A percentile compares a stretch with the other conserved stretches of the same genome.
Conservation (phyloP, 1,140 invertebrate species). For the Andrena cerasifolii region DNA sequence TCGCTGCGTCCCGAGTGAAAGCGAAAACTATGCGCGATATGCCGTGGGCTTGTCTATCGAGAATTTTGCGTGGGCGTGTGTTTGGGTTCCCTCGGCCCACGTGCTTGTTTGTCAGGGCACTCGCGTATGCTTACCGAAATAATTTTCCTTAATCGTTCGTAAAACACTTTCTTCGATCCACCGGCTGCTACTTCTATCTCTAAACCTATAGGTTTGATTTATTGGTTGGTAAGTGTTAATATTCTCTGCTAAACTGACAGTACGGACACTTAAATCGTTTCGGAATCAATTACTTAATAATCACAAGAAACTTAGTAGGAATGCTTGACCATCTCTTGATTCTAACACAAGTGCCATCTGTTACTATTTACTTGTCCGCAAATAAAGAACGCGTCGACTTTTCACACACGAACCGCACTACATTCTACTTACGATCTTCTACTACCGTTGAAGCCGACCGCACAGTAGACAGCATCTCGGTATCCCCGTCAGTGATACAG, state of each 20-base stretch:
- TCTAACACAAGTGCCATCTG: constrained; percentile 32
- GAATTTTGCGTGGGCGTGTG: constrained; percentile 71
- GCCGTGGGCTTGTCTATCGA: constrained; percentile 64
- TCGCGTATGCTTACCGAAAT: neutral
- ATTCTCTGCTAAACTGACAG: no score
- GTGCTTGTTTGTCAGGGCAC: constrained; percentile 50
- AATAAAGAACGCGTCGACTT: neutral
- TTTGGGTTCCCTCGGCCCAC: constrained; percentile 66
- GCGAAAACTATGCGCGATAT: constrained; percentile 45
- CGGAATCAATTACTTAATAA: no score
- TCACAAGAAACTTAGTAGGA: no score
- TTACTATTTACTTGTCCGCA: constrained; percentile 22
- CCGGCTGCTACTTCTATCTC: no score
- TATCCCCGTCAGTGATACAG: constrained; percentile 6
- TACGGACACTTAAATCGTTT: no score
- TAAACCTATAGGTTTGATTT: no score
- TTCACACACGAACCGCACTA: neutral
- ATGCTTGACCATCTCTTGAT: neutral
- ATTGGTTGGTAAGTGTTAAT: no score
- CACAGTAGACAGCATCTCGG: neutral
- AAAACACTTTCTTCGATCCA: neutral
- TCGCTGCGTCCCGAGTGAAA: constrained; percentile 43
- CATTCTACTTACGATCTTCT: constrained; percentile 26
- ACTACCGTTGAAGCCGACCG: neutral
- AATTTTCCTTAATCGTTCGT: no score